Conservation (phyloP, 2,888 invertebrate species). For the Caenorhabditis sp. region DNA sequence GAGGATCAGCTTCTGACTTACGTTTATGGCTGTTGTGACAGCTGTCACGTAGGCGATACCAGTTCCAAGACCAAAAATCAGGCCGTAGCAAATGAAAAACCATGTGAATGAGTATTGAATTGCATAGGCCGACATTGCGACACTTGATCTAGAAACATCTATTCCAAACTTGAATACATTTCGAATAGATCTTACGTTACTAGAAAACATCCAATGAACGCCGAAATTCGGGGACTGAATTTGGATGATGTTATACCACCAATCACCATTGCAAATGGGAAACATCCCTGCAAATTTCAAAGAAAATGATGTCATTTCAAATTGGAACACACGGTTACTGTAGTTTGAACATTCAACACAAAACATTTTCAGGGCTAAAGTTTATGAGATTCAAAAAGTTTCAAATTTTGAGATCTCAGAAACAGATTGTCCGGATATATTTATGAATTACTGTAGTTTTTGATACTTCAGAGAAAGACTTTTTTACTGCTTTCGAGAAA, state of each 20-base stretch:
- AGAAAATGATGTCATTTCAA: background rate
- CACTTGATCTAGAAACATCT: slow-evolving; percentile 52
- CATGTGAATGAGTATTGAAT: slow-evolving; percentile 60
- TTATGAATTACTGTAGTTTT: no score
- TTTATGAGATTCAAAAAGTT: no score
- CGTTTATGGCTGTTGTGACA: slow-evolving; percentile 67
- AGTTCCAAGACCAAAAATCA: slow-evolving; percentile 68
- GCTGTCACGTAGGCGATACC: slow-evolving; percentile 70
- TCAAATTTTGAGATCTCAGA: no score
- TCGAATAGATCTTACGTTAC: slow-evolving; percentile 54
- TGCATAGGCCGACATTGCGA: slow-evolving; percentile 61
- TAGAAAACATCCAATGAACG: slow-evolving; percentile 62
- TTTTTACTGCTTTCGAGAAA: no score
- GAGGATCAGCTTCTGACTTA: no score
- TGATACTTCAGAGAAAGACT: no score
- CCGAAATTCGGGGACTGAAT: slow-evolving; percentile 61
- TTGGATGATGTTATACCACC: slow-evolving; percentile 59
- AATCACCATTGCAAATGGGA: slow-evolving; percentile 70
- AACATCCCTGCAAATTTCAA: slow-evolving; percentile 54
- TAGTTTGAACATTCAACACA: no score
- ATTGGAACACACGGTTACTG: no score
- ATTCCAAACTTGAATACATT: no score
- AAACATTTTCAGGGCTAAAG: no score
- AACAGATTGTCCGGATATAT: no score
- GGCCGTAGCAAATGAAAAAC: slow-evolving; percentile 66